Base-by-base conservation (phyloP, 2,797 vertebrate genomes). In the Benthosema pterotum region DNA sequence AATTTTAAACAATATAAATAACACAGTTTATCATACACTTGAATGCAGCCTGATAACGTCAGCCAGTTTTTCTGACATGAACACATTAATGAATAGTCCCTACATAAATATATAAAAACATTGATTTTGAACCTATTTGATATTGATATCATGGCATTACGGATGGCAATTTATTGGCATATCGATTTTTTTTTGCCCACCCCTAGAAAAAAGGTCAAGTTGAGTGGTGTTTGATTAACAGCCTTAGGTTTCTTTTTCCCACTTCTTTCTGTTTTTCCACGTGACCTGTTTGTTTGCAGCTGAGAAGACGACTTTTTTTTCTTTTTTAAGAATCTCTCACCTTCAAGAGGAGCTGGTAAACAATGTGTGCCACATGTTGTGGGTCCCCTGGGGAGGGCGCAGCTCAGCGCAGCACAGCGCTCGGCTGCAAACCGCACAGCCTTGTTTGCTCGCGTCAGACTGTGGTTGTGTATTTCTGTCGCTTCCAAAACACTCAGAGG, bases 181-280 rank as follows among this genome's bases (percentile, higher is more conserved):
- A n/a, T n/a, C n/a, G n/a, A n/a, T n/a, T n/a, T n/a, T n/a, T n/a
- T n/a, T n/a, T n/a, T n/a, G n/a, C n/a, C n/a, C n/a, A n/a, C n/a
- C n/a, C n/a, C n/a, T n/a, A n/a, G n/a, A n/a, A n/a, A 52, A 91
- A 92, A 93, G 90, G 91, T 91, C 87, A 89, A 65, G 56, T 65
- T 62, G 64, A 53, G 77, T 47, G 71, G 73, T 71, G 73, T 83
- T 87, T 85, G 67, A 78, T 79, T 74, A 66, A 62, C 51, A 65
- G 62, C 78, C 78, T 9, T 69, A 74, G 67, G 75, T 80, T 79
- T 38, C 7, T 62, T 55, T 64, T 52, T 1, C 4, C 5, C 25
- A n/a, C 42, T 32, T 32, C 7, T 32, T 32, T 7, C 8, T 32
- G 5, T 38, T 38, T 38, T 11, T 11, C 14, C 38, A 55, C 50